Base-by-base conservation (phyloP, 2,113 vertebrate genomes). In the Oplegnathus fasciatus region DNA sequence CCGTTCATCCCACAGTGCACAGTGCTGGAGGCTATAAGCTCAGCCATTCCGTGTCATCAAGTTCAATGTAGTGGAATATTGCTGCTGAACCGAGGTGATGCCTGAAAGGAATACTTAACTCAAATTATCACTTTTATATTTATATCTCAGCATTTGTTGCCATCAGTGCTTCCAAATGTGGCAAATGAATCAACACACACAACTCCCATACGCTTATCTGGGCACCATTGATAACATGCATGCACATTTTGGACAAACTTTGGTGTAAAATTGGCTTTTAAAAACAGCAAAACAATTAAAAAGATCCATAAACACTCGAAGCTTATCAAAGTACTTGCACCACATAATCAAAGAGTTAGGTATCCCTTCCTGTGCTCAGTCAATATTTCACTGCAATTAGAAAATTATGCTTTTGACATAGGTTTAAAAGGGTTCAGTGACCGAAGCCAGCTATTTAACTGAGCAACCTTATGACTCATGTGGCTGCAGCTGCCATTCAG, bases 1-100 rank as follows among this genome's bases (percentile, higher is more conserved):
- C 32, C 1, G 24, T 40, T 58, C 44, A 17, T 72, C 32, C 58
- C 3, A 22, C 11, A 50, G 54, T 32, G 34, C 58, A 50, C 10
- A n/a, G 17, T 54, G 52, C 62, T 48, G 34, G 28, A 46, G 46
- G 80, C 75, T 40, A n/a, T 30, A 26, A 65, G 26, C 24, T 78
- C 44, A 88, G 44, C 22, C 14, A 70, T 30, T 79, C 40, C 65
- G 32, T 65, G 75, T 65, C 72, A 76, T 87, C 34, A 70, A 30
- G 73, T 58, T 52, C 60, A 81, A 28, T 46, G 3, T 75, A 62
- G 60, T 44, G 40, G 54, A 71, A 72, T 68, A 80, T 20, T 70
- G 72, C 26, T 1, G 50, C 65, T 66, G 66, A 87, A 65, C 17
- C n/a, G 74, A 85, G 62, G 78, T 82, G 66, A 66, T 65, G 42